Evolutionary conservation across 2,797 vertebrate species (phyloP).

Genomic region (Delichon dasypus): DNA sequence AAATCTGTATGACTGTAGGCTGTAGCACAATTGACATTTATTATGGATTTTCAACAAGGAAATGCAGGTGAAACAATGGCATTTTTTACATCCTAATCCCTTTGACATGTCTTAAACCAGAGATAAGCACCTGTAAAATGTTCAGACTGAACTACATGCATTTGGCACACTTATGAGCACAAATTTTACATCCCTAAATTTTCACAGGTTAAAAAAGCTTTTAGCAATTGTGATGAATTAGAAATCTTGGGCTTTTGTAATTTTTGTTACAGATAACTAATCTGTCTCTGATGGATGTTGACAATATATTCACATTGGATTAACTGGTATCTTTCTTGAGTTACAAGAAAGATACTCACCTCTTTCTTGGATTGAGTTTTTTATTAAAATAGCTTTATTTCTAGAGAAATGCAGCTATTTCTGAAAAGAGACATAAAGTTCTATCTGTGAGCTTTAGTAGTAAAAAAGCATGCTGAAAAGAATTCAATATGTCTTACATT

Average conservation of each 20-base stretch:
- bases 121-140: background rate
- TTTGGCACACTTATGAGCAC: background rate
- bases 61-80: background rate
- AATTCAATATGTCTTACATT: background rate
- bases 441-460: background rate
- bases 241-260: background rate
- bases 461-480: background rate
- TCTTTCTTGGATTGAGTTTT: background rate
- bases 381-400: background rate
- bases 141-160: background rate
- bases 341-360: background rate
- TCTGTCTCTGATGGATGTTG: background rate
- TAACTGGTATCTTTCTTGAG: background rate
- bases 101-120: background rate
- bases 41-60: background rate
- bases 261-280: background rate
- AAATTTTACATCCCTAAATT: background rate
- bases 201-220: background rate
- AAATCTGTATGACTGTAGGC: background rate
- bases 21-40: background rate
- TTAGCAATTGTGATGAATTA: background rate
- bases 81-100: background rate
- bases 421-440: background rate
- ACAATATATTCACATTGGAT: background rate
- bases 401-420: background rate